Evolutionary conservation across 2,797 vertebrate genomes (phyloP).

Genomic region (Arremon brunneinucha): DNA sequence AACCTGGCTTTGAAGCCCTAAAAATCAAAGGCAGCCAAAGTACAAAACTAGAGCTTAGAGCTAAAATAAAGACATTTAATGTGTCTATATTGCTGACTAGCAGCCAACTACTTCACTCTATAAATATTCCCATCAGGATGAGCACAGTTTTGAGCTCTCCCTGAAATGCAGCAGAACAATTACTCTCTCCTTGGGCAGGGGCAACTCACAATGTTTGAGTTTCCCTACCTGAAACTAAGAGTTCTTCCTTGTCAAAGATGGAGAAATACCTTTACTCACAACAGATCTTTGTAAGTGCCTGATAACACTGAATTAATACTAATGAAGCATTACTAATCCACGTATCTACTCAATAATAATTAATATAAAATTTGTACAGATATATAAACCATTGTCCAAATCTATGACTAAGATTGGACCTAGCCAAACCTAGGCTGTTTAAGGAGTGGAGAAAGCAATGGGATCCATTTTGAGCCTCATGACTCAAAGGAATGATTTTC

Average conservation of each 20-base stretch:
- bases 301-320: neutral
- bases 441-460: neutral
- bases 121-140: neutral
- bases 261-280: neutral
- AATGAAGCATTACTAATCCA: neutral
- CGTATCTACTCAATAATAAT: neutral
- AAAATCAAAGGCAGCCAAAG: neutral
- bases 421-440: accelerated
- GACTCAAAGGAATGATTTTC: neutral
- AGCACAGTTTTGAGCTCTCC: neutral
- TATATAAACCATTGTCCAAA: neutral
- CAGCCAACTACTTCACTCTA: neutral
- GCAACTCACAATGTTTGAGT: accelerated
- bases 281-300: neutral
- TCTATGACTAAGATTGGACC: neutral
- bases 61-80: neutral
- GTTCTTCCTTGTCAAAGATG: neutral
- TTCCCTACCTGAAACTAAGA: neutral
- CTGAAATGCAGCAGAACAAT: neutral
- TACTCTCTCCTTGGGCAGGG: neutral
- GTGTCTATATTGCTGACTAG: neutral
- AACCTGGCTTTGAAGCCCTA: neutral
- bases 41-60: neutral
- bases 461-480: neutral
- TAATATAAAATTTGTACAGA: neutral